Evolutionary conservation across 2,888 invertebrate genomes (phyloP).

Genomic region (Dryadula phaetusa): DNA sequence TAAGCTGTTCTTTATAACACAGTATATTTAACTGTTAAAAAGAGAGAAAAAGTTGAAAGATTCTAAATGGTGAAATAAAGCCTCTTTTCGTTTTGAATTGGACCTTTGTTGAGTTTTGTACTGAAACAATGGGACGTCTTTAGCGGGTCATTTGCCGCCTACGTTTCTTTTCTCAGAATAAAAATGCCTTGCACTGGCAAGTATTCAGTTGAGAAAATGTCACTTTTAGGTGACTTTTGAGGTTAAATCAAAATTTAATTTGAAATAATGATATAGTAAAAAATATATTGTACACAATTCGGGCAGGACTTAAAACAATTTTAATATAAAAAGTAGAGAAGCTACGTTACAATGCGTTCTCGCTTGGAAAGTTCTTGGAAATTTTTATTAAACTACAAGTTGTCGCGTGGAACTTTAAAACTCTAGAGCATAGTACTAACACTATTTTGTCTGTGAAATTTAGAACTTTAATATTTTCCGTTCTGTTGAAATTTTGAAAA

Average conservation of each 20-base stretch:
- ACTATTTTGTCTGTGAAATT: too few species aligned
- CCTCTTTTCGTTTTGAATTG: not conserved
- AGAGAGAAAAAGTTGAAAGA: not conserved
- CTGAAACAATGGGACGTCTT: conserved; percentile 38
- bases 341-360: not conserved
- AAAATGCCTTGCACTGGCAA: conserved; percentile 12
- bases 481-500: too few species aligned
- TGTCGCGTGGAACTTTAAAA: not conserved
- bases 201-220: not conserved
- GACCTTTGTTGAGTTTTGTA: conserved; percentile 27
- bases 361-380: conserved; percentile 1
- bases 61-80: not conserved
- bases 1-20: not conserved
- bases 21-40: not conserved
- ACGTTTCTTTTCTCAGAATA: conserved; percentile 23
- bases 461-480: too few species aligned
- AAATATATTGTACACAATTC: not conserved
- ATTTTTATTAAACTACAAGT: not conserved
- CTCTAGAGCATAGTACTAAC: not conserved
- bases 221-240: not conserved
- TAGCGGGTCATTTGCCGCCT: conserved; percentile 41
- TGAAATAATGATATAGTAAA: not conserved
- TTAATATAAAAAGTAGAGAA: conserved; percentile 15
- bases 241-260: not conserved
- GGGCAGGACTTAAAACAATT: conserved; percentile 11